Evolutionary conservation across 2,113 vertebrate genomes (phyloP).

Genomic region (Tichodroma muraria): DNA sequence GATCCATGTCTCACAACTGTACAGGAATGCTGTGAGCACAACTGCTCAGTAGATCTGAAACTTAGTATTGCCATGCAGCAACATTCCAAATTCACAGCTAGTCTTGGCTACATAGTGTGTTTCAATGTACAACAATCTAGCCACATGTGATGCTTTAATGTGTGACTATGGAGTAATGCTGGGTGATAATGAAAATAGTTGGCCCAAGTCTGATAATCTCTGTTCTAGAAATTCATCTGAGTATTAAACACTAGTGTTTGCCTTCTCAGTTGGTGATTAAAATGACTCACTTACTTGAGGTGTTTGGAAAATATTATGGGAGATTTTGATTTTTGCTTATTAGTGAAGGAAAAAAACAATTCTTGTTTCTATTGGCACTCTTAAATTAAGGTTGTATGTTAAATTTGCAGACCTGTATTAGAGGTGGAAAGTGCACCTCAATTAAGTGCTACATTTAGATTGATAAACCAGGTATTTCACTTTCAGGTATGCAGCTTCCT

Average conservation of each 20-base stretch:
- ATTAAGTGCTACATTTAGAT: background rate
- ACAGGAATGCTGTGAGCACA: background rate
- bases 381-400: background rate
- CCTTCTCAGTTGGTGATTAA: background rate
- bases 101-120: background rate
- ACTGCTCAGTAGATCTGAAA: background rate
- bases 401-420: background rate
- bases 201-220: background rate
- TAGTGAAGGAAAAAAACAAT: background rate
- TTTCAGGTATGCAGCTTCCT: background rate
- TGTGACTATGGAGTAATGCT: background rate
- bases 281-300: background rate
- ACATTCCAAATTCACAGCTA: constrained; percentile 33
- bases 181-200: constrained; percentile 17
- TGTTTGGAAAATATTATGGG: background rate
- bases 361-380: background rate
- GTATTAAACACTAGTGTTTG: background rate
- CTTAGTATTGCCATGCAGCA: background rate
- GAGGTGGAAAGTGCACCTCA: background rate
- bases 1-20: background rate
- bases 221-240: background rate
- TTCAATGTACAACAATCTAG: background rate
- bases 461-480: background rate
- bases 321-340: background rate
- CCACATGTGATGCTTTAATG: background rate